Evolutionary conservation across 2,113 vertebrate genomes (phyloP), one percentile per base, ranked within the genome.

Genomic region (Cettia cetti): DNA sequence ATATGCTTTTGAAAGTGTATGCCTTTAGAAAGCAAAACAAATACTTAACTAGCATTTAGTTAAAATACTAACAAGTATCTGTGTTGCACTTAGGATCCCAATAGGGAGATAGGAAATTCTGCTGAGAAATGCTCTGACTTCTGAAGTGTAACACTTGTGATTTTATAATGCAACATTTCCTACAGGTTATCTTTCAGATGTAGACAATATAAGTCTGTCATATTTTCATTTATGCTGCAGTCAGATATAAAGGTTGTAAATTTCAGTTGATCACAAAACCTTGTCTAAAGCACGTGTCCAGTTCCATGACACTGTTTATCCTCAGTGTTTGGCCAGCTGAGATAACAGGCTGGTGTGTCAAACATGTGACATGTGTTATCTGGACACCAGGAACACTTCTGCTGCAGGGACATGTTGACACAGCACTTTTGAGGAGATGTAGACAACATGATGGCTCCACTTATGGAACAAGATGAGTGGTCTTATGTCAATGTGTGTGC

Each of bases 381-480:
- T 86, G 64, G 47, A 75, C 20, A 90, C 86, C 69, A 33, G 0
- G 42, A 91, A 77, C 86, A 60, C 92, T 97, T 74, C 44, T 89
- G 94, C 44, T 66, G 24, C 64, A 86, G 91, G 82, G 89, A 78
- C 89, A 95, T 92, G 95, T 94, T 95, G 92, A 96, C 94, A 96
- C 77, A 84, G 80, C 2, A 2, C 89, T 92, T 97, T 52, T 18
- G 86, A 93, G 91, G 17, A 68, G 82, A 95, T 60, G 95, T 89
- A 89, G 94, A 81, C 89, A 95, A 60, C 86, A 53, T 30, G 89
- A 95, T 94, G 94, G 76, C 86, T 96, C 91, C 94, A 94, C 95
- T 95, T 95, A 78, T 4, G n/a, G 89, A 94, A 89, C 50, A 94
- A 84, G 86, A 81, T 35, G 86, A 95, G 86, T 86, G 91, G 33